Percentiles rank a stretch among this genome's conserved stretches.
These are phyloP conservation scores for Sesia apiformis DNA, from an alignment of 2,888 invertebrate species.

Conservation along the genomic window DNA sequence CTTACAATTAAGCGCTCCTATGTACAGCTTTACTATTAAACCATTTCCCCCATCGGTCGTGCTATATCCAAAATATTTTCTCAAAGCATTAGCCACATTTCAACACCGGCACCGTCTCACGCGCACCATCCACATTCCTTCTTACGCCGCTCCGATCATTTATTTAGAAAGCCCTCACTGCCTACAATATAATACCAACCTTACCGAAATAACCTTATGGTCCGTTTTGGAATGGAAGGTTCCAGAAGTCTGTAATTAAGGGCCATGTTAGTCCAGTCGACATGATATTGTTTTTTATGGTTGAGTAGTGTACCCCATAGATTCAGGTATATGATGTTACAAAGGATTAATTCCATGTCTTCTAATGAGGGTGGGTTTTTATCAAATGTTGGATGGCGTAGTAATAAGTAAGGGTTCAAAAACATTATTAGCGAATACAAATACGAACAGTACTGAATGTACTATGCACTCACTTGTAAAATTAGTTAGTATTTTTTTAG, in stretches of 20 bases:
- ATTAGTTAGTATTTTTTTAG: too few relatives aligned
- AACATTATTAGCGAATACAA: background rate
- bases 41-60: background rate
- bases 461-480: too few relatives aligned
- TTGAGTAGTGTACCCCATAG: slow-evolving; percentile 58
- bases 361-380: background rate
- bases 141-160: slow-evolving; percentile 50
- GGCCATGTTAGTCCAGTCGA: slow-evolving; percentile 47
- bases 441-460: too few relatives aligned
- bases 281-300: slow-evolving; percentile 68
- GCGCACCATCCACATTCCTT: slow-evolving; percentile 54
- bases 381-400: background rate
- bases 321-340: slow-evolving; percentile 42
- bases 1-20: too few relatives aligned
- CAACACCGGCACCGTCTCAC: slow-evolving; percentile 21
- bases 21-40: background rate
- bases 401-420: background rate
- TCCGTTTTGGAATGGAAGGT: slow-evolving; percentile 11
- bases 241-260: slow-evolving; percentile 61
- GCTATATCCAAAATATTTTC: background rate
- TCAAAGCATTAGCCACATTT: background rate
- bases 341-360: background rate
- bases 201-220: slow-evolving; percentile 3
- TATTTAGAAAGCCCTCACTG: slow-evolving; percentile 65
- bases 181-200: slow-evolving; percentile 15